Base-by-base conservation (phyloP, 2,113 vertebrate genomes). In the Hippocampus barbouri region DNA sequence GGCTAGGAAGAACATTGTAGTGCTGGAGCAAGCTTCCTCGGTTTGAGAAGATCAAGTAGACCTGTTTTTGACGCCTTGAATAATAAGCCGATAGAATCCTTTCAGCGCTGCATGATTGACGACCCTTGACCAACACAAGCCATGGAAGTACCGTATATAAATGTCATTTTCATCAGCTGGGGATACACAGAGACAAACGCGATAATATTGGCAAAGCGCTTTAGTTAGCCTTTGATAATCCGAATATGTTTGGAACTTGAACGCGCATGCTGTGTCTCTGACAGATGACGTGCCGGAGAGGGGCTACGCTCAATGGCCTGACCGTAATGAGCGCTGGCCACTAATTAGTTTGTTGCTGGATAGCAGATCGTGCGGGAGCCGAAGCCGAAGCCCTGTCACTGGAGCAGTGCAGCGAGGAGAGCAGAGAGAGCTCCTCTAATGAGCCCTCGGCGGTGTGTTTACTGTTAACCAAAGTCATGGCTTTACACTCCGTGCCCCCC, bases 401-500 rank as follows among this genome's bases (percentile, higher is more conserved):
- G 79, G 81, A 56, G 83, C 85, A 77, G 76, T 65, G 79, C 86
- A 77, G 77, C 69, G 69, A 73, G 75, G 45, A 82, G 81, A 79
- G 64, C 71, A 74, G 70, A 77, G 68, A 77, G 79, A 80, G 79
- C 67, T 76, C 21, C 86, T 84, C 81, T 91, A 91, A 91, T 91
- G 87, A 90, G 88, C 83, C 86, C 88, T 91, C 89, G 83, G 82
- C 64, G 86, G 88, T 87, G 86, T 91, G 85, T 89, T 91, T 90
- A 89, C 84, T 89, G 88, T 83, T 83, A 85, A 85, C 87, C 84
- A 85, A 86, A 87, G 88, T 85, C 88, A 89, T 81, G 82, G 84
- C 79, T 87, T 72, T 76, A 76, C 77, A 86, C 74, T 77, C 43
- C 1, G 51, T 74, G 70, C 69, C 51, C 82, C 72, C 80, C 43